phyloP scores from a whole-genome alignment of 2,113 vertebrate species.

The Paedocypris sp. region DNA sequence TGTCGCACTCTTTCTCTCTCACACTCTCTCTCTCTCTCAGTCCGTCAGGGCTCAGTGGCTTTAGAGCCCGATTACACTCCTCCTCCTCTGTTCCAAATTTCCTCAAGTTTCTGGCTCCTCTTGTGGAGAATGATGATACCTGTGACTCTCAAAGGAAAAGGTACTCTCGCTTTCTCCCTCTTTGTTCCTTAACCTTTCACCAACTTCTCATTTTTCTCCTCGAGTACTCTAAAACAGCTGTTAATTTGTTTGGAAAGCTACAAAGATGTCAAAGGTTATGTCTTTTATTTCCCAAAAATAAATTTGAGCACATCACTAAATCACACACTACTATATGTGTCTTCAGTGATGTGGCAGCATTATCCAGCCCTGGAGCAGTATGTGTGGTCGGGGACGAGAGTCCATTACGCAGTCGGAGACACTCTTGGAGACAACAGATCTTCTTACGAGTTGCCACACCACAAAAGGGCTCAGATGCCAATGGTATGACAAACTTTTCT shows the following conservation, averaged over 20 bases:
- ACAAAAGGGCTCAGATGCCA: constrained; percentile 75
- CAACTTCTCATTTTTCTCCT: not conserved
- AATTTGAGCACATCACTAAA: too few relatives aligned
- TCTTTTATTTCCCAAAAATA: too few relatives aligned
- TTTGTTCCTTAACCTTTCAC: not conserved
- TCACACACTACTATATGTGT: constrained; percentile 18
- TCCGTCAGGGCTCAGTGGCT: constrained; percentile 69
- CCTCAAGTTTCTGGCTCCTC: constrained; percentile 96
- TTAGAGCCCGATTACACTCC: constrained; percentile 86
- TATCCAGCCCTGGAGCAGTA: constrained; percentile 50
- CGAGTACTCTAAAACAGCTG: not conserved
- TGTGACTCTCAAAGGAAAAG: constrained; percentile 66
- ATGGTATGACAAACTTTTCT: constrained; percentile 65
- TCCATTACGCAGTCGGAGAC: constrained; percentile 70
- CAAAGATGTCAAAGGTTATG: too few relatives aligned
- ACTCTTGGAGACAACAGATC: constrained; percentile 97
- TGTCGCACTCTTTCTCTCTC: not conserved
- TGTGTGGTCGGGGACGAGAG: constrained; percentile 44
- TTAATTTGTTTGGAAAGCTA: too few relatives aligned
- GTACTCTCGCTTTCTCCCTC: constrained; percentile 21
- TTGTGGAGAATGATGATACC: constrained; percentile 85
- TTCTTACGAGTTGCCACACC: constrained; percentile 95
- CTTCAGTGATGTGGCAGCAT: constrained; percentile 70
- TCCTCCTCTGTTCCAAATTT: constrained; percentile 98
- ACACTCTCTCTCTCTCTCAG: not conserved